A percentile compares a stretch with the other conserved stretches of the same genome.
These are phyloP conservation scores for Acipenser ruthenus DNA, from an alignment of 2,797 vertebrate genomes.

Conservation along the genomic window DNA sequence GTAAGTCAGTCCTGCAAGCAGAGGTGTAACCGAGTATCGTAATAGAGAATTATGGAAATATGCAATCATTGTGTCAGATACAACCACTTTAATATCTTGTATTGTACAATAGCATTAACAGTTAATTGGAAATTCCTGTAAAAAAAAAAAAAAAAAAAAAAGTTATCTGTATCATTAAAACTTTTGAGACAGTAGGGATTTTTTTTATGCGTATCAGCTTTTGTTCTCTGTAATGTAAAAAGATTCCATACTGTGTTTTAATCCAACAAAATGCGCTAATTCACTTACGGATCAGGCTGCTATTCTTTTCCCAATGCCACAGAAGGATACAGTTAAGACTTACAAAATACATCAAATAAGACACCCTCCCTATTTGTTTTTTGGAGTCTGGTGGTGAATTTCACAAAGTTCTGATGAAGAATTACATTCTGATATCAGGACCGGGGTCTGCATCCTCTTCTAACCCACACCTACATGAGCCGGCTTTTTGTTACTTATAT, in stretches of 20 bases:
- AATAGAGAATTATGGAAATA: too few species aligned
- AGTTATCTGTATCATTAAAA: background rate
- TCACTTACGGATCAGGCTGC: background rate
- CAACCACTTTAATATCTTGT: too few species aligned
- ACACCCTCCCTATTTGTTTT: slow-evolving; percentile 1
- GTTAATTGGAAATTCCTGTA: background rate
- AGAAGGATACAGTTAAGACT: slow-evolving; percentile 2
- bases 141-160: slow-evolving; percentile 8
- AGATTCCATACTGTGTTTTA: background rate
- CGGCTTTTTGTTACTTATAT: too few species aligned
- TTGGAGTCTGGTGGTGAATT: slow-evolving; percentile 1
- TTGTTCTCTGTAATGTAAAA: background rate
- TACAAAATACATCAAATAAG: slow-evolving; percentile 12
- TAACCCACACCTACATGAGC: too few species aligned
- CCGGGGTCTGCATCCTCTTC: too few species aligned
- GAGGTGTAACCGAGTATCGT: too few species aligned
- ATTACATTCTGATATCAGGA: too few species aligned
- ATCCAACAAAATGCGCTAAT: slow-evolving; percentile 4
- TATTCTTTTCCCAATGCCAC: background rate
- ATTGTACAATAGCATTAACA: too few species aligned
- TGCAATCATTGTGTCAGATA: too few species aligned
- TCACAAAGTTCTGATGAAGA: background rate
- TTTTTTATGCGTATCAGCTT: background rate
- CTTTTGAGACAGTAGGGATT: background rate
- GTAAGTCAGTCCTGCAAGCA: too few species aligned